Base-by-base conservation (phyloP, 2,888 invertebrate genomes). In the Microctonus brassicae region DNA sequence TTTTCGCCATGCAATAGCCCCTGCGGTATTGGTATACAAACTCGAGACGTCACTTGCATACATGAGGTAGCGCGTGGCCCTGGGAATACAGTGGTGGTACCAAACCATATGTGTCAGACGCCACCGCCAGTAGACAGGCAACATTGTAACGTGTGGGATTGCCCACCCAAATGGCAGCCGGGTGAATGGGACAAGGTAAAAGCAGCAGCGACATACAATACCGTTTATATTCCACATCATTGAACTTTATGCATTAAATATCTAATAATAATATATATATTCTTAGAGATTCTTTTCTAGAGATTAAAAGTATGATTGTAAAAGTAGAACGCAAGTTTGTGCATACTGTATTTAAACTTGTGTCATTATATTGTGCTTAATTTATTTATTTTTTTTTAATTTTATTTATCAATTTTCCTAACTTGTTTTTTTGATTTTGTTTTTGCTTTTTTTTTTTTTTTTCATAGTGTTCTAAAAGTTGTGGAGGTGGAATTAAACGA, bases 21-120 rank as follows among this genome's bases (percentile, higher is more conserved):
- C 2, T 99, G 98, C 84, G 98, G 98, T 34, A 95, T 97, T 77
- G 98, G 98, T 0, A 94, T 95, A 77, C 96, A 97, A 88, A 95
- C 94, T 0, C 90, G 98, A 73, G 95, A 95, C 86, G 97, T 97
- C 65, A 93, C 92, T 66, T 97, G 97, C 85, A 94, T 96, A 78
- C 95, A 95, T 81, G 94, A 94, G 88, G 95, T 96, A 63, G 95
- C 95, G 0, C 91, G 96, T 62, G 95, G 95, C 1, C 94, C 94
- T 13, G 94, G 94, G 42, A 97, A 96, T 85, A 95, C 96, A 0
- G 94, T 98, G 75, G 93, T 95, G 10, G 95, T 98, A n/a, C 96
- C 97, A 0, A 95, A 95, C 88, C 94, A 93, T 84, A 95, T 96
- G 93, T 97, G 98, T 83, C 96, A 96, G 0, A 95, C 95, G 83